Evolutionary conservation across 2,888 invertebrate genomes (phyloP), one percentile per base, ranked within the genome.

Genomic region (Clanis bilineata): DNA sequence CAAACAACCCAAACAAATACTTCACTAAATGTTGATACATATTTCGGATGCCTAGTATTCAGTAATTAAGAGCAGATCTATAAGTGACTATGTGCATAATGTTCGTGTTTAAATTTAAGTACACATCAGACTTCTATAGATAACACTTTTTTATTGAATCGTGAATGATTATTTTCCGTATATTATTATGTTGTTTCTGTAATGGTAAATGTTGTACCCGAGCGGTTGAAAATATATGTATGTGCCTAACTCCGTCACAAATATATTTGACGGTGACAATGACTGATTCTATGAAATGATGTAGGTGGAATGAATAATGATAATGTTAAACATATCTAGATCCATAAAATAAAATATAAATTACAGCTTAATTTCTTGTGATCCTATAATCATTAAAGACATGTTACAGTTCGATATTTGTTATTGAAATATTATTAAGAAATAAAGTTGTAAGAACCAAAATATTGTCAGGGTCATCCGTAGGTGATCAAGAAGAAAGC

Each of bases 1-100:
- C 6, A 93, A 93, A 68, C 93, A 93, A 71, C 82, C 88, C 12
- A 93, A 93, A 69, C 89, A 89, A 73, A 67, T 91, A 65, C 68
- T 91, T 71, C 90, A 92, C 75, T 92, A 79, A 85, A 76, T 72
- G 72, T 57, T 36, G 18, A 41, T 39, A n/a, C 18, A 22, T 39
- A 22, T 9, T 15, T 38, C 4, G n/a, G 32, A 43, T 28, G 32
- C 41, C 36, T 43, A 25, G 25, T 7, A 51, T 28, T 47, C 57
- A 41, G 18, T 57, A 61, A n/a, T 44, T 51, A 43, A 9, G 57
- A 47, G 44, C 43, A 57, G 25, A 61, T 54, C 25, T 44, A 57
- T 21, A 57, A 38, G 44, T 43, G 41, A 44, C 32, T 61, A 45
- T 25, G 44, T 25, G 51, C 36, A 43, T 41, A 44, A 25, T 51